A percentile compares a stretch with the other conserved stretches of the same genome.
Conservation (phyloP, 2,113 vertebrate species). For the Cebus imitator region DNA sequence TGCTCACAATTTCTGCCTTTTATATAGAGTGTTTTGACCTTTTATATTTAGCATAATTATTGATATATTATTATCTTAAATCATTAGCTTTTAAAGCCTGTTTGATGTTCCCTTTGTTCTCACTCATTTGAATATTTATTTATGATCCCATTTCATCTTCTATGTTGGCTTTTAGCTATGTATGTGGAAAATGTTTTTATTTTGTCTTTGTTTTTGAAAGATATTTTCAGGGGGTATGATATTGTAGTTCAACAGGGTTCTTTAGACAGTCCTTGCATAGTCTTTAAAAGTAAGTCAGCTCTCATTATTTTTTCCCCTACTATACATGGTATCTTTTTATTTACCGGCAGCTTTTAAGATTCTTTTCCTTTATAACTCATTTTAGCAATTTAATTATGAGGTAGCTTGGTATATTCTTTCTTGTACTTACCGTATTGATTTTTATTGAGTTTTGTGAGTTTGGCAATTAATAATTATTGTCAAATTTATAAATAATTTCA, state of each 20-base stretch:
- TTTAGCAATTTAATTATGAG: not conserved
- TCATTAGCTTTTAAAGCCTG: not conserved
- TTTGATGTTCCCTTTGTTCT: not conserved
- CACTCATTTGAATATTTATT: not conserved
- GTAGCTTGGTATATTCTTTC: not conserved
- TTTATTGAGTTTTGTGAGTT: not conserved
- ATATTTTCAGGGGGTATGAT: not conserved
- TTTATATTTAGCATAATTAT: not conserved
- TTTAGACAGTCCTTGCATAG: not conserved
- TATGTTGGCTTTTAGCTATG: not conserved
- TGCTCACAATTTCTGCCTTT: not conserved
- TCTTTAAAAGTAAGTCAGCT: not conserved
- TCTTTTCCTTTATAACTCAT: not conserved
- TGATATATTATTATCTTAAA: not conserved
- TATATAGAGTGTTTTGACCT: not conserved
- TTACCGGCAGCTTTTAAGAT: not conserved
- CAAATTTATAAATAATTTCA: not conserved
- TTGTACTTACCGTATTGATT: not conserved
- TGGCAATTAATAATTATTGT: not conserved
- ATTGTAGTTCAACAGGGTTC: not conserved
- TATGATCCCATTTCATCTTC: not conserved
- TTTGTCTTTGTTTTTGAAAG: not conserved
- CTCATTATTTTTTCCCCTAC: not conserved
- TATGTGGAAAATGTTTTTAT: not conserved
- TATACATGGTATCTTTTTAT: not conserved